Evolutionary conservation across 2,888 invertebrate genomes (phyloP), one percentile per base, ranked within the genome.

Genomic region (Pachydiplax longipennis): DNA sequence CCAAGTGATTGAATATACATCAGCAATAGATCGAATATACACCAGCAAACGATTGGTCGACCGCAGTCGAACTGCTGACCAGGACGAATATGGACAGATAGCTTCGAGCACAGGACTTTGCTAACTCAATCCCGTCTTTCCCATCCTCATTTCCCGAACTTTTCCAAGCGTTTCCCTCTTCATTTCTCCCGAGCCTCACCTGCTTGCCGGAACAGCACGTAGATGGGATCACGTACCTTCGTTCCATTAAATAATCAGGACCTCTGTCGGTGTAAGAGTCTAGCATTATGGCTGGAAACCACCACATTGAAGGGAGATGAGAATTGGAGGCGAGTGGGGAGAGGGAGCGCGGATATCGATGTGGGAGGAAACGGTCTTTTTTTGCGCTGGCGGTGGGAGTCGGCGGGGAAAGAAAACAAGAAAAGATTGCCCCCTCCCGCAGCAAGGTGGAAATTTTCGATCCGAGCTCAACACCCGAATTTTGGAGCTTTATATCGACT

Each of bases 221-320:
- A 61, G 37, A 87, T 65, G 61, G 87, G 35, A 87, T 87, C 87
- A 87, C 87, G 61, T 61, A 61, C 37, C 58, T 10, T 12, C 87
- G 87, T 87, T 87, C 87, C 87, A 61, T 87, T 87, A 61, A 61
- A 87, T 87, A 87, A 87, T 87, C 87, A 87, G 37, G 61, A 87
- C 61, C 87, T 65, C 87, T 87, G 61, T 87, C 87, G 58, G 15
- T 58, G 87, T 61, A 87, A 87, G 18, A 61, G 87, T 35, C 87
- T 87, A 65, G 87, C 37, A 87, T 87, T 87, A 87, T 58, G 58
- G 53, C 83, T 58, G 53, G 22, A 25, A 40, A 48, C 10, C 82
- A 48, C 48, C 48, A 25, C 40, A 48, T 82, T 48, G 82, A n/a
- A 35, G 87, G 35, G 31, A 35, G 53, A 58, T n/a, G 53, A 58